Conservation (phyloP, 2,888 invertebrate genomes). For the Lasius platythorax region DNA sequence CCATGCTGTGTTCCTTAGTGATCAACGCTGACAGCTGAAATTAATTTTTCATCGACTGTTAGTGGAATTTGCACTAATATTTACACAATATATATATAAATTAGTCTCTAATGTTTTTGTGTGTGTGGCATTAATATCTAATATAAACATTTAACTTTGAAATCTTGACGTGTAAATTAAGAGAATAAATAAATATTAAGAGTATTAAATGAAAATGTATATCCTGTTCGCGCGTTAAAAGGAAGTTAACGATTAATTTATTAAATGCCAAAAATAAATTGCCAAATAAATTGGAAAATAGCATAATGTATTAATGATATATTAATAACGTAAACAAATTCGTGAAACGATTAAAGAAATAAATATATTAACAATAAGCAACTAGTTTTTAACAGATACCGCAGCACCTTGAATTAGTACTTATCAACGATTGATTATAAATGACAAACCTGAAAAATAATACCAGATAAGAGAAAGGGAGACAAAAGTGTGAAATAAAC, state of each 20-base stretch:
- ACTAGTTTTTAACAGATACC: background rate
- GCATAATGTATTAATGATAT: background rate
- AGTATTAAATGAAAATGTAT: background rate
- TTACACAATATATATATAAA: background rate
- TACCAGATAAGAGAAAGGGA: background rate
- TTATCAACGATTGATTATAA: background rate
- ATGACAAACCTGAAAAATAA: slow-evolving; percentile 36
- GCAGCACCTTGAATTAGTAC: background rate
- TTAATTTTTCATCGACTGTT: background rate
- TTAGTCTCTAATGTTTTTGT: background rate
- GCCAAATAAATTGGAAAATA: background rate
- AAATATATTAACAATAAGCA: background rate
- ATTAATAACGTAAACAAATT: background rate
- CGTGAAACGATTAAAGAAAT: background rate
- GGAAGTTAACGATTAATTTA: background rate
- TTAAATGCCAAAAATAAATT: background rate
- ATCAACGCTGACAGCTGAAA: slow-evolving; percentile 33
- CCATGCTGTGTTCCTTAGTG: slow-evolving; percentile 1
- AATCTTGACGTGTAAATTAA: slow-evolving; percentile 3
- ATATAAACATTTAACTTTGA: background rate
- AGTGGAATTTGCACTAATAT: background rate
- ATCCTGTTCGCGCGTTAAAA: background rate
- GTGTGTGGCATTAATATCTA: background rate
- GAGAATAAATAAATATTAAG: background rate
- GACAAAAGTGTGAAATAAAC: background rate